Evolutionary conservation across 64 coral and sea anemone genomes (phyloP).

Genomic region (Hydrozoanthus tunicans): DNA sequence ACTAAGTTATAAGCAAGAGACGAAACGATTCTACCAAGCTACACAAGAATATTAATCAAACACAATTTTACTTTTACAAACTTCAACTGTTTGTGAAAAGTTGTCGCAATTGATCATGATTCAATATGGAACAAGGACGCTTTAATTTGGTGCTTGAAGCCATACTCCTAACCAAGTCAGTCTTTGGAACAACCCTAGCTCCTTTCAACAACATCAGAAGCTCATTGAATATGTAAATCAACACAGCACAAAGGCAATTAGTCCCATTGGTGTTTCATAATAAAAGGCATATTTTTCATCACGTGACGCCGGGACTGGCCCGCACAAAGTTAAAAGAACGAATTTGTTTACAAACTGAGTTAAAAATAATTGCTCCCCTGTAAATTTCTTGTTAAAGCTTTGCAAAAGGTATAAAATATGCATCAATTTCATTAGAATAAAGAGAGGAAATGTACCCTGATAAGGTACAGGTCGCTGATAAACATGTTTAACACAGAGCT

Average conservation of each 20-base stretch:
- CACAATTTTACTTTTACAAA: not conserved
- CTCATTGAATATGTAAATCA: slow-evolving; percentile 56
- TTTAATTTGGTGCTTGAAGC: no score
- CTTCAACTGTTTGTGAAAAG: not conserved
- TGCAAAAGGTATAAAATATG: slow-evolving; percentile 40
- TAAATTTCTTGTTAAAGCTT: not conserved
- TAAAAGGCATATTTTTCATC: not conserved
- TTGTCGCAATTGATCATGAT: no score
- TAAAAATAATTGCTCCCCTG: not conserved
- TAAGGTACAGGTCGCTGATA: not conserved
- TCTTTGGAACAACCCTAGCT: not conserved
- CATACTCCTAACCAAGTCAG: not conserved
- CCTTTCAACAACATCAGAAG: not conserved
- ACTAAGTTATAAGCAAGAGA: no score
- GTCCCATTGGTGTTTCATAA: not conserved
- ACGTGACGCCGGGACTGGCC: slow-evolving; percentile 9
- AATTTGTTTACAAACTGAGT: not conserved
- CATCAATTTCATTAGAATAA: slow-evolving; percentile 38
- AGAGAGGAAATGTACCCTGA: not conserved
- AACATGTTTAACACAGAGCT: not conserved
- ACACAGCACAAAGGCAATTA: slow-evolving; percentile 13
- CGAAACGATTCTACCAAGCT: no score
- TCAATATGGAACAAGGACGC: no score
- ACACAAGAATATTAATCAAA: not conserved
- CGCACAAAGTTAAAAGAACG: no score